Evolutionary conservation across 2,797 vertebrate genomes (phyloP).

Genomic region (Lutjanus campechanus): DNA sequence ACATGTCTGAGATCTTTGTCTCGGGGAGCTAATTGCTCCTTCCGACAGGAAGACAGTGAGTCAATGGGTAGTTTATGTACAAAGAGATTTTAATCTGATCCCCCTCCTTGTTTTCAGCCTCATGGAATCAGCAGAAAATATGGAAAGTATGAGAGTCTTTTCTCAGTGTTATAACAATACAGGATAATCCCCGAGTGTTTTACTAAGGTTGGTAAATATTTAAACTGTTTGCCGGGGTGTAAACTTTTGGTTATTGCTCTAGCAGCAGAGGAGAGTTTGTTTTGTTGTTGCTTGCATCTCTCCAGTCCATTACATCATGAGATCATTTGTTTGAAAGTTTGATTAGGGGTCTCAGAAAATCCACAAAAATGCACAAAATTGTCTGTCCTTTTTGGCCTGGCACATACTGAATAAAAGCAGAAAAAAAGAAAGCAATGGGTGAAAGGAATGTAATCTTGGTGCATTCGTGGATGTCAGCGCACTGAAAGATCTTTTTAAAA

Average conservation of each 20-base stretch:
- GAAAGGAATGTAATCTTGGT: constrained; percentile 77
- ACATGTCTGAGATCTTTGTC: constrained; percentile 86
- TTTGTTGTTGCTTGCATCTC: constrained; percentile 72
- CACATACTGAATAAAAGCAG: constrained; percentile 38
- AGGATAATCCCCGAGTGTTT: constrained; percentile 79
- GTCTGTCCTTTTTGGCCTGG: constrained; percentile 63
- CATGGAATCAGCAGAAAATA: constrained; percentile 73
- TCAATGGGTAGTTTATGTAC: constrained; percentile 85
- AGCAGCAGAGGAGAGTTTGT: constrained; percentile 53
- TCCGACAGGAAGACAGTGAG: constrained; percentile 83
- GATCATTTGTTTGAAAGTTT: constrained; percentile 81
- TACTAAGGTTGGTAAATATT: constrained; percentile 81
- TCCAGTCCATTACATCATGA: constrained; percentile 75
- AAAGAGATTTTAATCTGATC: constrained; percentile 85
- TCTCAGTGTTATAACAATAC: constrained; percentile 70
- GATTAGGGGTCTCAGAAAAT: constrained; percentile 81
- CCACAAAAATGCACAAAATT: constrained; percentile 76
- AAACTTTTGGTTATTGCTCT: constrained; percentile 76
- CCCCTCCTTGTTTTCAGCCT: constrained; percentile 72
- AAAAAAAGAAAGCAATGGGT: constrained; percentile 46
- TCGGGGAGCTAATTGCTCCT: constrained; percentile 82
- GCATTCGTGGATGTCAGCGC: constrained; percentile 58
- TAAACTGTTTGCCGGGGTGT: constrained; percentile 76
- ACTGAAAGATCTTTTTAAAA: constrained; percentile 69
- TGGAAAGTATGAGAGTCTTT: constrained; percentile 74